phyloP scores from a whole-genome alignment of 2,113 vertebrate species.

The Amazona vittata region DNA sequence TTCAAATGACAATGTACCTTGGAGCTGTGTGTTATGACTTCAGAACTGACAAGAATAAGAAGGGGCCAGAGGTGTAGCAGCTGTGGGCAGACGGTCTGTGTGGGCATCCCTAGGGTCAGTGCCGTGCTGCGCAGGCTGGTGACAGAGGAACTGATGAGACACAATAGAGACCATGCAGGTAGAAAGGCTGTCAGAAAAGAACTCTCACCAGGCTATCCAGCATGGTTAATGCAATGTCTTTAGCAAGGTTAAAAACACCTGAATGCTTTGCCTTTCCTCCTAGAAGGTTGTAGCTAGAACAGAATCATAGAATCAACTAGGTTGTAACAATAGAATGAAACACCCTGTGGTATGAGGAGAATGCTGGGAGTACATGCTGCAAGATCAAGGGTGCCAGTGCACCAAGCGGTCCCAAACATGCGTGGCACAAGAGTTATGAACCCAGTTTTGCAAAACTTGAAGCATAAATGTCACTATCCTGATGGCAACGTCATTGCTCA shows the following conservation, averaged over 20 bases:
- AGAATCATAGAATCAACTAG: background rate
- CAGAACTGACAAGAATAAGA: background rate
- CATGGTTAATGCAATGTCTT: background rate
- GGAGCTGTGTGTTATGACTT: background rate
- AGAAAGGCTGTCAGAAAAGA: background rate
- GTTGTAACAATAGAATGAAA: background rate
- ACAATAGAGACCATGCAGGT: fast-evolving
- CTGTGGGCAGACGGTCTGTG: fast-evolving
- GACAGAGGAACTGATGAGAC: background rate
- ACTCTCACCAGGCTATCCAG: background rate
- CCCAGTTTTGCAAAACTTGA: background rate
- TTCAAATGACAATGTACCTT: constrained; percentile 46
- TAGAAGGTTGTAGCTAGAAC: fast-evolving
- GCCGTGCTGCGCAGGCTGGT: background rate
- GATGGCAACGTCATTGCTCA: fast-evolving
- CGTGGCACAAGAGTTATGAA: background rate
- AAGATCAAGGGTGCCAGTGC: background rate
- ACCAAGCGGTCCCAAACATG: background rate
- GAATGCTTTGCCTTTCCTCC: background rate
- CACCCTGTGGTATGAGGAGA: fast-evolving
- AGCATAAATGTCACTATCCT: background rate
- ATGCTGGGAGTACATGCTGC: background rate
- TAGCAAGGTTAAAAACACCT: background rate
- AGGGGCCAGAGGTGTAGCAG: background rate
- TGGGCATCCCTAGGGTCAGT: background rate